Evolutionary conservation across 2,113 vertebrate genomes (phyloP), one percentile per base, ranked within the genome.

Genomic region (Labrus mixtus): DNA sequence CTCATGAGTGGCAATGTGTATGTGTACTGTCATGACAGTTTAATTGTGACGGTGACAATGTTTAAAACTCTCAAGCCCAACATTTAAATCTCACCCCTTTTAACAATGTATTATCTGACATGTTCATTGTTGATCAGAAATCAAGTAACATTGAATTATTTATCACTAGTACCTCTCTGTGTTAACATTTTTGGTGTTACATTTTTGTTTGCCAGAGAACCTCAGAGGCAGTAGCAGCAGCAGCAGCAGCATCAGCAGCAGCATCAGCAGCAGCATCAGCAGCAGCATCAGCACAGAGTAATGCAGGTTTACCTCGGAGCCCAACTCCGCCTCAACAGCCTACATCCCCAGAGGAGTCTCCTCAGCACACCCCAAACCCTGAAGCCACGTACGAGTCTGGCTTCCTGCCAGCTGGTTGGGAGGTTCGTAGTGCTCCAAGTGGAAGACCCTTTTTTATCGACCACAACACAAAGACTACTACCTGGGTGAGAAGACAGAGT

Each of bases 391-490:
- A 29, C 7, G 96, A 96, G 39, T 94, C 88, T 50, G 93, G 94
- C 39, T 94, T 92, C 81, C 93, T 99, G 80, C 97, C 96, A 0
- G 72, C 87, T 6, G 97, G 97, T 84, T 99, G 98, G 97, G 97
- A 98, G 90, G 94, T 99, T 51, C 95, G 96, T 73, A 95, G 96
- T 3, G 95, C 96, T 36, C 96, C 96, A 16, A 97, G 93, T 6
- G 96, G 97, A 74, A 95, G 97, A 73, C 95, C 96, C 0, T 99
- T 99, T 92, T 99, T 98, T 87, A 97, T 98, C 48, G 94, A 99
- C 91, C 97, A 98, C 92, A 96, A 95, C 76, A 97, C 96, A 61
- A 98, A 97, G 93, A 97, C 95, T 20, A 98, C 97, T 43, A 96
- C 96, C 73, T 99, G 98, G 97, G 97, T 99, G 93, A 93, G 89